Base-by-base conservation (phyloP, 2,888 invertebrate species). In the Drosophila koepferae region DNA sequence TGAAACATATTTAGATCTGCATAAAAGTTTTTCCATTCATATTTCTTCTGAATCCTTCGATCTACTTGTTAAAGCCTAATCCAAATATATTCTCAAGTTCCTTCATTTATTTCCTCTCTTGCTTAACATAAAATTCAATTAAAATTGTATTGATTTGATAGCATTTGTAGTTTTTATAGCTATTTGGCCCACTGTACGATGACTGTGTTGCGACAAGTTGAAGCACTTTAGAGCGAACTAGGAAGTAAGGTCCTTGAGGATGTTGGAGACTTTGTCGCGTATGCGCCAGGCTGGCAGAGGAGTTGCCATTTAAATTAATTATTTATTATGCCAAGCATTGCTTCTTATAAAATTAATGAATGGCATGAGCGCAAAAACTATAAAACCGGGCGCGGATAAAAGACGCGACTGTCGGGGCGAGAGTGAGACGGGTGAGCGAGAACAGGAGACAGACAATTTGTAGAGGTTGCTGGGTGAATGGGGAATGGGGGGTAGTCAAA, bases 271-370 rank as follows among this genome's bases (percentile, higher is more conserved):
- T 69, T 73, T 68, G 62, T 61, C 63, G 43, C 64, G 36, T 65
- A 63, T 51, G 60, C 58, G 63, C 51, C 51, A 72, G 72, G 60
- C 28, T 66, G 72, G 60, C 67, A 66, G 55, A 55, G 55, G 44
- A 58, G 73, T 61, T 83, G 77, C 82, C 83, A 84, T 90, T 91
- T 89, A 89, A 91, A 91, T 91, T 89, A 91, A 91, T 91, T 91
- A 91, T 92, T 91, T 91, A 90, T 90, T 89, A 84, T 81, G 84
- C 82, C 81, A 78, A 82, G 88, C 90, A 83, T 82, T 89, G 90
- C 89, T 90, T 91, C 89, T 91, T 92, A 82, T 84, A 88, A 91
- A 91, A 91, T 91, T 90, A 92, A 92, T 92, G 91, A 92, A 91
- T 86, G 90, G 89, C 90, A 86, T 83, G 86, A 83, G 90, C 76